Percentiles rank a stretch among this genome's conserved stretches.
phyloP scores from a whole-genome alignment of 1,140 invertebrate species.

The Wiebesia pumilae region DNA sequence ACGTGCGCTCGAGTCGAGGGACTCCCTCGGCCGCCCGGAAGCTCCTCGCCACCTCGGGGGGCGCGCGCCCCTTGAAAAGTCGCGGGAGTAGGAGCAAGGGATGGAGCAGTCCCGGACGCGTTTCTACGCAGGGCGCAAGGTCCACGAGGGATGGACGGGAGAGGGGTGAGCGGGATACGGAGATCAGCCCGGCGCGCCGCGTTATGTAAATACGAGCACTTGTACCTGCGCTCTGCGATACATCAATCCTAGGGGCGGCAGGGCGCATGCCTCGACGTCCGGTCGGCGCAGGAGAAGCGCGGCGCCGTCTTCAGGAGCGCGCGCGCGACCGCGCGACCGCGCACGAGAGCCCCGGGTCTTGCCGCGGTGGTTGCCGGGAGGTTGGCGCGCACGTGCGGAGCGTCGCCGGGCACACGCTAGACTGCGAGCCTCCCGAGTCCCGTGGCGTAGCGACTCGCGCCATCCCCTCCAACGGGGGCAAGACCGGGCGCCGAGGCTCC shows the following conservation, averaged over 20 bases:
- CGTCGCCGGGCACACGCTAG: conserved; percentile 7
- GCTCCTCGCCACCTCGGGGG: too few species aligned
- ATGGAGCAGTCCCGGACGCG: not conserved
- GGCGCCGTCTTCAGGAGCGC: not conserved
- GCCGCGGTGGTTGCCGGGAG: not conserved
- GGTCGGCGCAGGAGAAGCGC: conserved; percentile 47
- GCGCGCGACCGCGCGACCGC: not conserved
- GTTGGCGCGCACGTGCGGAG: conserved; percentile 27
- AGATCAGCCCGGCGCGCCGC: not conserved
- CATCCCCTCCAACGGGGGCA: conserved; percentile 16
- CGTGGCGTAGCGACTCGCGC: conserved; percentile 8
- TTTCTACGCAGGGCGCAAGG: not conserved
- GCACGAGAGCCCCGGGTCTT: not conserved
- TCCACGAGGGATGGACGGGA: too few species aligned
- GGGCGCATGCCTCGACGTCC: conserved; percentile 73
- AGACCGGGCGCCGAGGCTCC: not conserved
- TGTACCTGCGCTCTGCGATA: conserved; percentile 74
- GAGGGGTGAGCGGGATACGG: too few species aligned
- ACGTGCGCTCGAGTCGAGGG: too few species aligned
- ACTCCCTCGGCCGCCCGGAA: too few species aligned
- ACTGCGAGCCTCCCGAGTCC: conserved; percentile 25
- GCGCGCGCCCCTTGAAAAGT: not conserved
- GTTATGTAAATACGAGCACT: conserved; percentile 64
- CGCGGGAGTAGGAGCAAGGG: not conserved
- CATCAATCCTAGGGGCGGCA: conserved; percentile 72